Base-by-base conservation (phyloP, 2,797 vertebrate genomes). In the Chiloscyllium punctatum region DNA sequence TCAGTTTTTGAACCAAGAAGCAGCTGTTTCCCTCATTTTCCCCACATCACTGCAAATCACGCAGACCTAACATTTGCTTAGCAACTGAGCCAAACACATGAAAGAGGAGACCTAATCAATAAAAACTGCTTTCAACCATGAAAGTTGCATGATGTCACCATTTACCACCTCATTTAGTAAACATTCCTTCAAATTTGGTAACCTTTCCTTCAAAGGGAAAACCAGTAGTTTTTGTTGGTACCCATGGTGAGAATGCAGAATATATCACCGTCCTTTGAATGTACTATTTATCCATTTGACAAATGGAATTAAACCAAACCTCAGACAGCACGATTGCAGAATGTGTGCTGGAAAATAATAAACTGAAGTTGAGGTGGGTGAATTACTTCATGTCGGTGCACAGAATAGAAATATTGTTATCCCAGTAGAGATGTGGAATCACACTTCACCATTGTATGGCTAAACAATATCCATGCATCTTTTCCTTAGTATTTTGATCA, bases 1-100 rank as follows among this genome's bases (percentile, higher is more conserved):
- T 95, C 48, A 77, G 15, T 74, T 95, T 94, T 57, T 48, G 30
- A 95, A 77, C 48, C 71, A 51, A 72, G 48, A 25, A 77, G 16
- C 94, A 95, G 94, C 94, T 95, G 94, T 95, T 95, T 95, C 33
- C 71, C 42, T 53, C 74, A 33, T 88, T 72, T 57, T 51, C 94
- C 71, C 33, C 48, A 95, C 27, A 7, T 95, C 69, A 51, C 42
- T 72, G 69, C 23, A 94, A 94, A 37, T 72, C 88, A 69, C 74
- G 30, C 71, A 77, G 69, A 77, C 48, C 48, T 5, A 74, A 95
- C 71, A 95, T 21, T 66, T 18, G 57, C 88, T 66, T 91, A n/a
- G 88, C 88, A 91, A 91, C 88, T 30, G 3, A 57, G 66, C 62
- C 33, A 62, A 90, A 90, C 53, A 33, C n/a, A 23, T 42, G 42